These are phyloP conservation scores for Rhagonycha fulva DNA, from an alignment of 2,888 invertebrate species.

Conservation along the genomic window DNA sequence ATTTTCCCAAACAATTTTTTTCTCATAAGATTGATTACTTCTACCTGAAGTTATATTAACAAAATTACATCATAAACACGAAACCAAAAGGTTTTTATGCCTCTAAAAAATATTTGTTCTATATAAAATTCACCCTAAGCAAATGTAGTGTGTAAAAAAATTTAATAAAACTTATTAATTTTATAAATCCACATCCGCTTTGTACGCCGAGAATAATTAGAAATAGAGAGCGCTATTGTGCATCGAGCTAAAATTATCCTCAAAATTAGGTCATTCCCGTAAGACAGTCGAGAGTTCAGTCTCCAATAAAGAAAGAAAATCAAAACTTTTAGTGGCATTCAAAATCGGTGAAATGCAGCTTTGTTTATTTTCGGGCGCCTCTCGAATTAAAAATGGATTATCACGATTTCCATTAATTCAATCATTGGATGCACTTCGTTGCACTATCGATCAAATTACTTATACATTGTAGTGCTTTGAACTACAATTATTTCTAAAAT, in stretches of 20 bases:
- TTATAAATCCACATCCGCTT: neutral
- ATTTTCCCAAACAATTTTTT: neutral
- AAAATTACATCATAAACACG: neutral
- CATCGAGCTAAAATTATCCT: neutral
- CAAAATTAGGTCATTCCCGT: neutral
- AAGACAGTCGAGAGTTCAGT: neutral
- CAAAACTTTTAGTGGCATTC: neutral
- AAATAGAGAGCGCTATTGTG: neutral
- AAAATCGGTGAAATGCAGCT: neutral
- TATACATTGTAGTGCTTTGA: neutral
- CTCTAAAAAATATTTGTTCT: neutral
- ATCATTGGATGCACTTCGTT: neutral
- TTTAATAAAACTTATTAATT: neutral
- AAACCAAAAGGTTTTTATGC: neutral
- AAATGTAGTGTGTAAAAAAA: neutral
- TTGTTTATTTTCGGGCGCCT: neutral
- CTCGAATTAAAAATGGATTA: neutral
- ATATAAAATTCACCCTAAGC: neutral
- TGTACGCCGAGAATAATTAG: neutral
- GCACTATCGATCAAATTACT: neutral
- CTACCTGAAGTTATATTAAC: neutral
- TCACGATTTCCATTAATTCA: too few relatives aligned
- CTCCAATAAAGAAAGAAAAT: neutral
- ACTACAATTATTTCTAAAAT: neutral
- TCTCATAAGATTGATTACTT: neutral